Percentiles rank a stretch among this genome's conserved stretches.
These are phyloP conservation scores for Seira musarum DNA, from an alignment of 2,888 invertebrate species.

Conservation along the genomic window DNA sequence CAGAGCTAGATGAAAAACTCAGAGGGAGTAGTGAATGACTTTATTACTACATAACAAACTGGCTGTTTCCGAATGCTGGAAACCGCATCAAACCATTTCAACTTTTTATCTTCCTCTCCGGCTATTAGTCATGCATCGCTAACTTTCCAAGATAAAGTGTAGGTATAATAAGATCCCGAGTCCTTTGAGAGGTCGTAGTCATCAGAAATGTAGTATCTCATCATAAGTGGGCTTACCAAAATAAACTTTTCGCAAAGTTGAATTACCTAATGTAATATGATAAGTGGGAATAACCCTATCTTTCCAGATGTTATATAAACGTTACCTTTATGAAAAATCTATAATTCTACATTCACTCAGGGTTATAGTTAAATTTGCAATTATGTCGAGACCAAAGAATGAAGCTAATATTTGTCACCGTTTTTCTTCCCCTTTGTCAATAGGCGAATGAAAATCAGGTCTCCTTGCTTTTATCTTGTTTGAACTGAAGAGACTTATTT, in stretches of 20 bases:
- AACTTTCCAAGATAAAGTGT: background rate
- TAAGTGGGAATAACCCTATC: background rate
- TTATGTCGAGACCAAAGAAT: too few relatives aligned
- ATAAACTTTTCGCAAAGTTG: background rate
- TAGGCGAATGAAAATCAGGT: too few relatives aligned
- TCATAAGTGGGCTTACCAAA: background rate
- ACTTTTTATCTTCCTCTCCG: background rate
- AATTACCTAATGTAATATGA: background rate
- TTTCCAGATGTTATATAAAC: background rate
- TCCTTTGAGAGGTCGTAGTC: too few relatives aligned
- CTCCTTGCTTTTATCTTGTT: too few relatives aligned
- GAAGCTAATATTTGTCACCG: too few relatives aligned
- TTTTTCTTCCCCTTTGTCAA: too few relatives aligned
- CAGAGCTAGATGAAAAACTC: background rate
- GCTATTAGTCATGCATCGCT: background rate
- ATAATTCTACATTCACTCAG: too few relatives aligned
- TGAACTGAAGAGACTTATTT: too few relatives aligned
- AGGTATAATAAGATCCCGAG: background rate
- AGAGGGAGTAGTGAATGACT: background rate
- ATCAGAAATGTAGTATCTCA: background rate
- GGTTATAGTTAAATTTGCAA: too few relatives aligned
- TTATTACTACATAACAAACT: too few relatives aligned
- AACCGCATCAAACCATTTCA: background rate
- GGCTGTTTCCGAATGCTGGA: too few relatives aligned
- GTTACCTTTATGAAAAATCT: too few relatives aligned